phyloP scores from a whole-genome alignment of 2,888 invertebrate genomes.

The Rotaria socialis region DNA sequence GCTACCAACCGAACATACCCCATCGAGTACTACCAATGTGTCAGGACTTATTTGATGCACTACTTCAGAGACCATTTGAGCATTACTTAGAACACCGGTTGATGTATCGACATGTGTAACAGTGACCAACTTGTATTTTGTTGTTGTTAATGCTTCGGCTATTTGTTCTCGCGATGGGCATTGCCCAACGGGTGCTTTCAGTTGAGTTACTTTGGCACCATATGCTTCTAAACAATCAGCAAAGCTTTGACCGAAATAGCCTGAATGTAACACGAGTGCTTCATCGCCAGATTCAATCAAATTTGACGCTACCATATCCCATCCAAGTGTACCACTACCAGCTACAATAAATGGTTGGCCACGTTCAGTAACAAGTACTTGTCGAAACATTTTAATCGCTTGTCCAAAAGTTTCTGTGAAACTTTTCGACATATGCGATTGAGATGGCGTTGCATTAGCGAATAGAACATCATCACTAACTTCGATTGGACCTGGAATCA shows the following conservation, averaged over 20 bases:
- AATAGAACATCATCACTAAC: slow-evolving; percentile 9
- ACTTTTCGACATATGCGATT: background rate
- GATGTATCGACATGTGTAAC: slow-evolving; percentile 31
- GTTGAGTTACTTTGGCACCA: slow-evolving; percentile 6
- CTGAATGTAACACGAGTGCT: background rate
- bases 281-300: background rate
- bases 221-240: slow-evolving; percentile 15
- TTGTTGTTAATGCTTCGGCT: background rate
- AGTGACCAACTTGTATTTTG: background rate
- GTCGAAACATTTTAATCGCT: background rate
- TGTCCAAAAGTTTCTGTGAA: background rate
- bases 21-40: background rate
- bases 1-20: slow-evolving; percentile 27
- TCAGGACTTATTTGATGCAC: background rate
- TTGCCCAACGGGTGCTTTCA: background rate
- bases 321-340: slow-evolving; percentile 27
- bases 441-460: background rate
- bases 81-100: slow-evolving; percentile 16
- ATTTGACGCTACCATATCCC: slow-evolving; percentile 12
- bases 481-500: background rate
- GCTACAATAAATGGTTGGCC: slow-evolving; percentile 14
- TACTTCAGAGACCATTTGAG: background rate
- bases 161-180: background rate
- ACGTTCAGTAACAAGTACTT: slow-evolving; percentile 8
- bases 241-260: slow-evolving; percentile 23